These are phyloP conservation scores for Pararge aegeria DNA, from an alignment of 1,140 invertebrate genomes.

Conservation along the genomic window DNA sequence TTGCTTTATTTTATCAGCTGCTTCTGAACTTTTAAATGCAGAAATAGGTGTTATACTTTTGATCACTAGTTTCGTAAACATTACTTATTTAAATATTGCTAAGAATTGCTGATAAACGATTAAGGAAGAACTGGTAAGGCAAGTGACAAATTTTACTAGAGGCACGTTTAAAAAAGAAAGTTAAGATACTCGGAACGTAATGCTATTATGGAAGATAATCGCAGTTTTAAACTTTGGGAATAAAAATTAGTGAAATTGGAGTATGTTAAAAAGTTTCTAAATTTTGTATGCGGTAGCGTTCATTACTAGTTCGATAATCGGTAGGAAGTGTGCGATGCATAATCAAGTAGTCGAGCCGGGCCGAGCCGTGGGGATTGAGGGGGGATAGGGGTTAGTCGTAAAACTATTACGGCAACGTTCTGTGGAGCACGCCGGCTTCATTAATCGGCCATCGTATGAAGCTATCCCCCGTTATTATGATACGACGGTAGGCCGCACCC, in stretches of 20 bases:
- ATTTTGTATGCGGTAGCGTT: constrained; percentile 63
- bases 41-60: too few relatives aligned
- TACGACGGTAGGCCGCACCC: constrained; percentile 51
- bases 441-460: constrained; percentile 76
- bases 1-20: too few relatives aligned
- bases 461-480: constrained; percentile 65
- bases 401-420: constrained; percentile 76
- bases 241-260: constrained; percentile 46
- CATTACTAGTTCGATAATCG: constrained; percentile 76
- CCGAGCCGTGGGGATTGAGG: constrained; percentile 17
- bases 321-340: constrained; percentile 72
- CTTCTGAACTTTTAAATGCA: too few relatives aligned
- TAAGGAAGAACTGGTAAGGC: too few relatives aligned
- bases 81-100: too few relatives aligned
- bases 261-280: constrained; percentile 53
- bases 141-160: neutral
- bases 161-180: neutral
- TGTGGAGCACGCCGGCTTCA: constrained; percentile 65
- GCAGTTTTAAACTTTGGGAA: constrained; percentile 38
- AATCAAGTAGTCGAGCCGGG: constrained; percentile 67
- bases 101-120: too few relatives aligned
- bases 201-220: constrained; percentile 28
- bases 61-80: too few relatives aligned
- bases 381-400: constrained; percentile 57
- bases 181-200: constrained; percentile 19